phyloP scores from a whole-genome alignment of 2,888 invertebrate genomes.

The Eustalomyia histrio region DNA sequence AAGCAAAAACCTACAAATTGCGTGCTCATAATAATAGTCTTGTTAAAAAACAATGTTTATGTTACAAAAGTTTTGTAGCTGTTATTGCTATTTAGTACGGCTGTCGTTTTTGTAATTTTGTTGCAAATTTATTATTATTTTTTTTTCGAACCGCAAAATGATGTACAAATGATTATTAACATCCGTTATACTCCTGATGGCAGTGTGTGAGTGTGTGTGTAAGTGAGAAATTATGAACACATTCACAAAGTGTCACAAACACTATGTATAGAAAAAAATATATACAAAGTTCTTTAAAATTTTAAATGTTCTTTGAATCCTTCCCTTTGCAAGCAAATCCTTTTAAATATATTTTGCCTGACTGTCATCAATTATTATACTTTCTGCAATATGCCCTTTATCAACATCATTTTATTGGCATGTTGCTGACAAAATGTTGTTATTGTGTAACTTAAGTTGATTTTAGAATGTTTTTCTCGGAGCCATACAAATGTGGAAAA shows the following conservation, averaged over 20 bases:
- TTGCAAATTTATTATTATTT: slow-evolving; percentile 32
- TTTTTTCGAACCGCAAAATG: slow-evolving; percentile 56
- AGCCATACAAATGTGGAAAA: slow-evolving; percentile 2
- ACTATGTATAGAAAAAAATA: background rate
- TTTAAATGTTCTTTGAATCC: background rate
- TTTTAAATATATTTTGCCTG: slow-evolving; percentile 1
- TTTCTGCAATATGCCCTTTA: background rate
- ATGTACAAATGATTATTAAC: slow-evolving; percentile 64
- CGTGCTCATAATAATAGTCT: slow-evolving; percentile 59
- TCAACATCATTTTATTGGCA: slow-evolving; percentile 14
- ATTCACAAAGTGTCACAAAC: background rate
- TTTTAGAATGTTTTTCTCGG: slow-evolving; percentile 4
- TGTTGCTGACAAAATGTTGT: slow-evolving; percentile 49
- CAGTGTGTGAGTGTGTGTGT: background rate
- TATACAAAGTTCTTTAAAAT: background rate
- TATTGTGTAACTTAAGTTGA: slow-evolving; percentile 33
- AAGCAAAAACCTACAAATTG: slow-evolving; percentile 51
- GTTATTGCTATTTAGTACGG: background rate
- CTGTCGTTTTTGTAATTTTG: slow-evolving; percentile 24
- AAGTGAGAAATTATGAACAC: background rate
- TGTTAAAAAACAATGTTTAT: slow-evolving; percentile 24
- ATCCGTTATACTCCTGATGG: slow-evolving; percentile 54
- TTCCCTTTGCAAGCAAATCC: background rate
- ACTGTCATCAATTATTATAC: slow-evolving; percentile 6
- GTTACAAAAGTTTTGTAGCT: slow-evolving; percentile 30